These are phyloP conservation scores for Dysdera silvatica DNA, from an alignment of 1,140 invertebrate species.

Conservation along the genomic window DNA sequence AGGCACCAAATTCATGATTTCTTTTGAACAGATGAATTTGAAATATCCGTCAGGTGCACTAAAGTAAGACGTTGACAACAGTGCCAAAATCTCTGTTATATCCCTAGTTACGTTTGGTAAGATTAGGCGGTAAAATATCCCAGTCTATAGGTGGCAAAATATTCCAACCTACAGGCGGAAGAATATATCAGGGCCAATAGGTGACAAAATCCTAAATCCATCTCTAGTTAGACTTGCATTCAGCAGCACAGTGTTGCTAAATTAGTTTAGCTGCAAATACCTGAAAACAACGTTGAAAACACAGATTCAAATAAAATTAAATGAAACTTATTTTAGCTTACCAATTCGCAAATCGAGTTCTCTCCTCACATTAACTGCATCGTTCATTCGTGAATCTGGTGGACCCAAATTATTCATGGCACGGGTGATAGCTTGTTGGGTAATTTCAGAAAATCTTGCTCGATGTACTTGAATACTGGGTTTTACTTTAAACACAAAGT, in stretches of 20 bases:
- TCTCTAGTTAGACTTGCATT: too few relatives aligned
- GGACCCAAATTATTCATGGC: constrained; percentile 69
- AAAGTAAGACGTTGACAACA: too few relatives aligned
- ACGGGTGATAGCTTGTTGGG: constrained; percentile 62
- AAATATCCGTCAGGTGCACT: too few relatives aligned
- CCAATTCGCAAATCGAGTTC: constrained; percentile 96
- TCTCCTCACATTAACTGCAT: constrained; percentile 90
- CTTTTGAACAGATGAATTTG: too few relatives aligned
- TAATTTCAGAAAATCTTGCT: constrained; percentile 98
- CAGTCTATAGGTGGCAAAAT: too few relatives aligned
- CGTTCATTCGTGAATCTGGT: constrained; percentile 75
- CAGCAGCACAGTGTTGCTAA: background rate
- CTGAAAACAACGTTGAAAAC: background rate
- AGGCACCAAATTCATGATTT: too few relatives aligned
- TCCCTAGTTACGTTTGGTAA: too few relatives aligned
- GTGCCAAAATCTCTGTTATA: too few relatives aligned
- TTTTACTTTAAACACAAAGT: constrained; percentile 24
- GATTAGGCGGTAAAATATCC: too few relatives aligned
- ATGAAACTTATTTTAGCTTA: constrained; percentile 38
- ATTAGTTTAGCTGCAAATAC: background rate
- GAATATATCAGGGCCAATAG: too few relatives aligned
- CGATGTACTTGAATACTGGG: constrained; percentile 41
- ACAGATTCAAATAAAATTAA: background rate
- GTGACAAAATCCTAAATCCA: too few relatives aligned
- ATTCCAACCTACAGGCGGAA: too few relatives aligned